Evolutionary conservation across 2,797 vertebrate genomes (phyloP).

Genomic region (Podarcis lilfordi): DNA sequence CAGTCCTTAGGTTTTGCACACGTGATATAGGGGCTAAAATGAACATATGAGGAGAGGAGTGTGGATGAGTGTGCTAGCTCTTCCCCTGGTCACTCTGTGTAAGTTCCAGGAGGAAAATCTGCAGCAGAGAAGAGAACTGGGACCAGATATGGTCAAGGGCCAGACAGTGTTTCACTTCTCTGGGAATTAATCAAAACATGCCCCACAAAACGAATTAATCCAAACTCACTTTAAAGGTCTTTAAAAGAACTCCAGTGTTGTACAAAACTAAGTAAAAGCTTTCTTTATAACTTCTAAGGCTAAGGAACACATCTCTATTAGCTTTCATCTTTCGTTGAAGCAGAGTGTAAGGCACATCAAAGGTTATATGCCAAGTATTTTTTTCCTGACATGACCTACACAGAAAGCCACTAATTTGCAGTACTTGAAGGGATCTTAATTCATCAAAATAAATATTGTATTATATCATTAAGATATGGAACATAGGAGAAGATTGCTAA

Average conservation of each 20-base stretch:
- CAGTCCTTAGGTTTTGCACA: no score
- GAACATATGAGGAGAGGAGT: no score
- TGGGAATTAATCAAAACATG: no score
- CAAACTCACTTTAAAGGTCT: background rate
- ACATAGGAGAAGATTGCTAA: constrained; percentile 28
- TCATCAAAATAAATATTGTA: background rate
- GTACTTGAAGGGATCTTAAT: background rate
- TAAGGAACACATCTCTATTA: background rate
- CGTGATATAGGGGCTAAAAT: no score
- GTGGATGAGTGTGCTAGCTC: no score
- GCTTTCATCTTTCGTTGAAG: background rate
- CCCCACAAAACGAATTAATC: background rate
- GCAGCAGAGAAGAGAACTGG: no score
- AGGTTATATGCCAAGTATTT: background rate
- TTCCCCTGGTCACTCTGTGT: no score
- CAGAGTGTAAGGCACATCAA: background rate
- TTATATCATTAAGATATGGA: constrained; percentile 11
- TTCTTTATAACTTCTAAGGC: background rate
- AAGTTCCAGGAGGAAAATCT: no score
- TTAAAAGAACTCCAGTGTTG: background rate
- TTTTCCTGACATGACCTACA: background rate
- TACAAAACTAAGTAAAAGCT: background rate
- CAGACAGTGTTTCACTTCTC: background rate
- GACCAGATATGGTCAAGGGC: no score
- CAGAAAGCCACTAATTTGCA: background rate